Base-by-base conservation (phyloP, 2,113 vertebrate species). In the Phrynosoma platyrhinos region DNA sequence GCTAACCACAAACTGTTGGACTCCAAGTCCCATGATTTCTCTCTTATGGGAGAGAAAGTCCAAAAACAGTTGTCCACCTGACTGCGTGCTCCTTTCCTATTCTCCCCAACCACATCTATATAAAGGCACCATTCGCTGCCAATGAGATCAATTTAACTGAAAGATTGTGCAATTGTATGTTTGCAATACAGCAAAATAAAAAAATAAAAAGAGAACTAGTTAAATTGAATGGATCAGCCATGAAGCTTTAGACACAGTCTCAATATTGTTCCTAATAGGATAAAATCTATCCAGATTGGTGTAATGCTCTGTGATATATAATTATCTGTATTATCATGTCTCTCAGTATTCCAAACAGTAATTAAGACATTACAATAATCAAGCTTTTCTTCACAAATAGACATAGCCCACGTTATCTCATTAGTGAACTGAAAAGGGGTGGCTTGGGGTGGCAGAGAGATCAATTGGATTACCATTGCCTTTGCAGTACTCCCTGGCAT, bases 401-500 rank as follows among this genome's bases (percentile, higher is more conserved):
- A 9, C 58, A 64, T 62, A 81, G 55, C 9, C 20, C n/a, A 80
- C 23, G 23, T 25, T n/a, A 69, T 27, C 71, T 88, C 82, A 83
- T 76, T 36, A 72, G 82, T 53, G 6, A 58, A 66, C 82, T 30
- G 77, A 68, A 76, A 69, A 87, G n/a, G 62, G 78, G 40, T 55
- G 16, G 86, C 23, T 18, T 80, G 13, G 16, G 16, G 21, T 4
- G 64, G 9, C 9, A 23, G 23, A 78, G n/a, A 40, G 47, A 89
- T n/a, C 53, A 74, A 36, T 13, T 5, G 62, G 27, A 88, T 95
- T 94, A 96, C 95, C 95, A 80, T 92, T 90, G 81, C 52, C 84
- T 90, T 87, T 93, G 82, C 96, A 97, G 71, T 94, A 89, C 53
- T 90, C 93, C 89, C 94, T 94, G 75, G 93, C 87, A 62, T 93